phyloP scores from a whole-genome alignment of 2,797 vertebrate genomes.

The Eulemur albifrons region DNA sequence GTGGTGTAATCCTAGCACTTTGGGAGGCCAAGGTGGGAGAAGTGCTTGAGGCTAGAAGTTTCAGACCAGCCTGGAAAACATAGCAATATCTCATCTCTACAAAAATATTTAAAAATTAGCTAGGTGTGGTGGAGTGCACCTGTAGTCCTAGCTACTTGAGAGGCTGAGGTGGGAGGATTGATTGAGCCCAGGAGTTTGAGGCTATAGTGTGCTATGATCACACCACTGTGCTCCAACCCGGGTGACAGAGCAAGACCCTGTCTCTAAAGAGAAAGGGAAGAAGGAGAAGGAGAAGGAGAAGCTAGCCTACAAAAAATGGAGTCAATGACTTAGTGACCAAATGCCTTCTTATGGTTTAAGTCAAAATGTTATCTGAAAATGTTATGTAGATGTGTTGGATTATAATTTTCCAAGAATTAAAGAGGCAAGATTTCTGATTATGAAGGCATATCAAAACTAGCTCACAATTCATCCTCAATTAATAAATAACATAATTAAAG shows the following conservation, averaged over 20 bases:
- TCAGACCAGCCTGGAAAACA: background rate
- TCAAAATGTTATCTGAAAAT: constrained; percentile 14
- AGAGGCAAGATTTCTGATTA: background rate
- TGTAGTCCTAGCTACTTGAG: background rate
- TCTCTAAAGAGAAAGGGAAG: background rate
- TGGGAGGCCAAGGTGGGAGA: background rate
- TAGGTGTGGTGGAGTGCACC: background rate
- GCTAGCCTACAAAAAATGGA: background rate
- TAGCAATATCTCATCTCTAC: background rate
- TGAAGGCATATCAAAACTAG: background rate
- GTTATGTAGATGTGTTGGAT: background rate
- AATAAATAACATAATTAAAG: background rate
- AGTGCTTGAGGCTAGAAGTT: background rate
- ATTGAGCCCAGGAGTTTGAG: background rate
- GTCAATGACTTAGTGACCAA: background rate
- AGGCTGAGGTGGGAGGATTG: background rate
- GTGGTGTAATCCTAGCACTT: background rate
- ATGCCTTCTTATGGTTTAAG: background rate
- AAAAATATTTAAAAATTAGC: background rate
- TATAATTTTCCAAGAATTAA: background rate
- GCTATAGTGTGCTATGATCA: background rate
- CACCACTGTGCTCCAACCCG: background rate
- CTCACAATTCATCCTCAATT: background rate
- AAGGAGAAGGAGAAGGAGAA: too few species aligned
- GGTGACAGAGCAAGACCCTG: background rate